Base-by-base conservation (phyloP, 2,797 vertebrate genomes). In the Eulemur mongoz region DNA sequence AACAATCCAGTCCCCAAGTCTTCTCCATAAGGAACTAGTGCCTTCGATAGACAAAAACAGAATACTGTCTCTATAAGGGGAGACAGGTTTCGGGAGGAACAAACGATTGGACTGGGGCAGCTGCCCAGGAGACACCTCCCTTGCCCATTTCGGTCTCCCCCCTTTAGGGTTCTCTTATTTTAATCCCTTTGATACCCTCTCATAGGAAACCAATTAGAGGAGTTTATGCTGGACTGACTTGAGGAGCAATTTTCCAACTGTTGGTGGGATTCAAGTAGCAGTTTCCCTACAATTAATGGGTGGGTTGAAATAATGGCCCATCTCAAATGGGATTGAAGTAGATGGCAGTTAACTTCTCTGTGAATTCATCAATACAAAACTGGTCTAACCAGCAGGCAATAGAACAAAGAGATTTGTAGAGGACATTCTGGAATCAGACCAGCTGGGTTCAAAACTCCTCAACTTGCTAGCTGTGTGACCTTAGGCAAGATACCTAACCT, bases 391-490 rank as follows among this genome's bases (percentile, higher is more conserved):
- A 92, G 14, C 17, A 92, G 57, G 23, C 23, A 95, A 35, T 22
- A 30, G 72, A 84, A 72, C 30, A 78, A 90, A 76, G 67, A 50
- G 7, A 75, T 72, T 59, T n/a, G 54, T 80, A 86, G 40, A 52
- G 7, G 48, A 23, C 30, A 32, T 82, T 91, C 35, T 87, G 43
- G 23, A 90, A 67, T 94, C 70, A 84, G 54, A 88, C 4, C 30
- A 73, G 32, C 72, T 81, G n/a, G 45, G 12, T 81, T 90, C 70
- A 91, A 45, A 93, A 72, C 48, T 54, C 90, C 52, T 79, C 23
- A 79, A 83, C 57, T 94, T 87, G 27, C 30, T 92, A 88, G 54
- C 43, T 75, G 48, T 89, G 85, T 94, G 30, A 84, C 32, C 6
- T 84, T 61, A 12, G 78, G n/a, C 52, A 67, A 85, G 22, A 87